A percentile compares a stretch with the other conserved stretches of the same genome.
These are phyloP conservation scores for Pristionchus japonicus DNA, from an alignment of 2,888 invertebrate genomes.

Conservation along the genomic window DNA sequence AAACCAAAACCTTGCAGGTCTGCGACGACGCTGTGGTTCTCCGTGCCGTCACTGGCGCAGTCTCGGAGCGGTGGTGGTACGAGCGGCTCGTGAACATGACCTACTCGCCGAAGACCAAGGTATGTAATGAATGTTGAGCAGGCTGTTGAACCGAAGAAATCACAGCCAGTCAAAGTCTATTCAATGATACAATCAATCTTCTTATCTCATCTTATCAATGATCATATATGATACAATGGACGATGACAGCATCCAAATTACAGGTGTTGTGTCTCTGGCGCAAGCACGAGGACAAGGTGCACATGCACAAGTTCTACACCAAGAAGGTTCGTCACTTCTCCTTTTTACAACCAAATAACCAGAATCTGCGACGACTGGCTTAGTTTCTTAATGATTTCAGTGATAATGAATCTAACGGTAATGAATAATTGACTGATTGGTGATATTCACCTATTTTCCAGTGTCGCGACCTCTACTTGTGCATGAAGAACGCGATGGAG, in stretches of 20 bases:
- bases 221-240: neutral
- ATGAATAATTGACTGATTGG: too few species aligned
- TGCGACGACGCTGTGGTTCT: conserved; percentile 90
- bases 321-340: conserved; percentile 89
- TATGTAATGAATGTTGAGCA: neutral
- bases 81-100: conserved; percentile 99
- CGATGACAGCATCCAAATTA: neutral
- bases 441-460: too few species aligned
- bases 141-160: too few species aligned
- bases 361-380: too few species aligned
- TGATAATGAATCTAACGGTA: too few species aligned
- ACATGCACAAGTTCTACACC: conserved; percentile 97
- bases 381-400: too few species aligned
- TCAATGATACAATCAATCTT: neutral
- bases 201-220: neutral
- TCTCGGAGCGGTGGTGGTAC: conserved; percentile 92
- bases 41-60: conserved; percentile 79
- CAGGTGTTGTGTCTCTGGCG: conserved; percentile 97
- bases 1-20: conserved; percentile 79
- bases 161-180: too few species aligned
- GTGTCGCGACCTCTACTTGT: conserved; percentile 98
- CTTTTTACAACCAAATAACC: too few species aligned
- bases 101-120: conserved; percentile 92
- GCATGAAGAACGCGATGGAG: conserved; percentile 99
- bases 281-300: conserved; percentile 86